A percentile compares a stretch with the other conserved stretches of the same genome.
These are phyloP conservation scores for Tringa solitaria DNA, from an alignment of 2,113 vertebrate species.

Conservation along the genomic window DNA sequence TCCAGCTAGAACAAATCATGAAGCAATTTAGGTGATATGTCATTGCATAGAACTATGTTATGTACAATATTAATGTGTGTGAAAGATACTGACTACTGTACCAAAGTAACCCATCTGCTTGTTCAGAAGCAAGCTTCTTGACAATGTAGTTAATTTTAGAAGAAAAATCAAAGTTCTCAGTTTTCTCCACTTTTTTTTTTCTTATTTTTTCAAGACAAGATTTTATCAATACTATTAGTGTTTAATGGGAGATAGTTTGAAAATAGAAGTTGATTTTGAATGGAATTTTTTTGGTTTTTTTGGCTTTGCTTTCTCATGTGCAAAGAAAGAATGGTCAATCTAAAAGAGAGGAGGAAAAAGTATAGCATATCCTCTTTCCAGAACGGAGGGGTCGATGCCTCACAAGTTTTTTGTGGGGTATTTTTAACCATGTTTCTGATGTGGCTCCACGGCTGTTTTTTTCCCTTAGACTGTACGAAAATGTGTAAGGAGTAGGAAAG, in stretches of 20 bases:
- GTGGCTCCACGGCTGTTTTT: accelerated
- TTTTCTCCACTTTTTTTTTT: background rate
- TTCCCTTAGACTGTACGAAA: background rate
- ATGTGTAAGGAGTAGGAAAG: background rate
- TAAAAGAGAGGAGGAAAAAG: background rate
- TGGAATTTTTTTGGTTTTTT: background rate
- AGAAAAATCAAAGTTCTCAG: background rate
- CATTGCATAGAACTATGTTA: background rate
- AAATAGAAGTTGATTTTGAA: background rate
- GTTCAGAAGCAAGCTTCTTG: background rate
- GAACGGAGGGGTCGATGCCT: background rate
- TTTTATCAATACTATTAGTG: background rate
- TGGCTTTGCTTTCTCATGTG: background rate
- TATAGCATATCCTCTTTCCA: accelerated
- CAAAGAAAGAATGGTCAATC: background rate
- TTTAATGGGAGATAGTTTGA: background rate
- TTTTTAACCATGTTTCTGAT: background rate
- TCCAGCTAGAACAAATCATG: background rate
- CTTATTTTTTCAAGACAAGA: background rate
- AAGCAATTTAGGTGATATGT: background rate
- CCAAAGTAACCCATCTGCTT: background rate
- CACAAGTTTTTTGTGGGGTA: background rate
- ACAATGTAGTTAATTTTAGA: background rate
- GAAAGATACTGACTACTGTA: background rate
- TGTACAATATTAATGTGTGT: background rate